Percentiles rank a stretch among this genome's conserved stretches.
phyloP scores from a whole-genome alignment of 2,113 vertebrate species.

The Lipotes vexillifer region DNA sequence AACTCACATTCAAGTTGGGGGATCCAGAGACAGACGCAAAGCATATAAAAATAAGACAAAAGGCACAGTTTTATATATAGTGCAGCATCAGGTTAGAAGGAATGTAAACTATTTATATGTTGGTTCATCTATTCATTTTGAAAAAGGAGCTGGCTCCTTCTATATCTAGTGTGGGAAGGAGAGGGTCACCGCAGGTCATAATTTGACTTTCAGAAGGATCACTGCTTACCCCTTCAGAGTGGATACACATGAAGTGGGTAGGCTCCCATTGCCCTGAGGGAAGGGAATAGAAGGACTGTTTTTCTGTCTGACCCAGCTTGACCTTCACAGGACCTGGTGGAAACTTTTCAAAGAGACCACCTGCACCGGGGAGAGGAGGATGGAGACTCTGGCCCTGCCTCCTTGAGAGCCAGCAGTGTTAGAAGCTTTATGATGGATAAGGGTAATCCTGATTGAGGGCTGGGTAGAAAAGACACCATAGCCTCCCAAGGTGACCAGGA shows the following conservation, averaged over 20 bases:
- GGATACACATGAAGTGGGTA: fast-evolving
- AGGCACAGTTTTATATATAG: background rate
- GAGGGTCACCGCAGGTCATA: background rate
- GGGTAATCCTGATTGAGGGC: background rate
- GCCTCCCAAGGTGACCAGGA: background rate
- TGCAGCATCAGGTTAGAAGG: background rate
- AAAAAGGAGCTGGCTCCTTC: background rate
- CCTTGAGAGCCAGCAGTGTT: too few relatives aligned
- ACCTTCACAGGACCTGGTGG: background rate
- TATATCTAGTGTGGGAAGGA: background rate
- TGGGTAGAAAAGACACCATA: too few relatives aligned
- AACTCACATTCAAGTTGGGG: background rate
- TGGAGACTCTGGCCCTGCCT: background rate
- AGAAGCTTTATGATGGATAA: background rate
- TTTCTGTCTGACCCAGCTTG: background rate
- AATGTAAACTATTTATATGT: background rate
- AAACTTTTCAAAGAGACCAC: background rate
- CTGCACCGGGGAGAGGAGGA: background rate
- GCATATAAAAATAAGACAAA: background rate
- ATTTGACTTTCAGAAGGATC: background rate
- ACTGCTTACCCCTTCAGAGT: background rate
- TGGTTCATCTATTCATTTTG: background rate
- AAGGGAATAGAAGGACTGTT: background rate
- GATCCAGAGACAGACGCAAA: background rate
- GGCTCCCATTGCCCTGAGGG: background rate